phyloP scores from a whole-genome alignment of 2,113 vertebrate species.

The Meriones unguiculatus region DNA sequence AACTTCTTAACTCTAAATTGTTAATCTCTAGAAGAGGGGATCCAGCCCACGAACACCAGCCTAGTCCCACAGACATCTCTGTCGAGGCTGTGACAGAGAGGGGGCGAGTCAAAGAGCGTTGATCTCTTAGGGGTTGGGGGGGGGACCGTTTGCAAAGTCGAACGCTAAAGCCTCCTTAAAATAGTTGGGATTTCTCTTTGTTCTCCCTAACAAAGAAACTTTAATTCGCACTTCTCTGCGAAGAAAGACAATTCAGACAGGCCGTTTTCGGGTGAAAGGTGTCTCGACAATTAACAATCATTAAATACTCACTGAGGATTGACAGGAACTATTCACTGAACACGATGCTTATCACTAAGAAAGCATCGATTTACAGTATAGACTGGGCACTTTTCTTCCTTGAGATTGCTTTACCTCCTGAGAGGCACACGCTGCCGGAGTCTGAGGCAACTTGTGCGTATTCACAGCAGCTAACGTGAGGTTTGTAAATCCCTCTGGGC shows the following conservation, averaged over 20 bases:
- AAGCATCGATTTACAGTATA: neutral
- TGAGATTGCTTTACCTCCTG: neutral
- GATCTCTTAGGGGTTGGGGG: slow-evolving; percentile 16
- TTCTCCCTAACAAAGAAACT: slow-evolving; percentile 84
- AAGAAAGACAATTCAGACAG: slow-evolving; percentile 79
- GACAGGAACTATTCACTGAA: slow-evolving; percentile 66
- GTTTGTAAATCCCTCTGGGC: neutral
- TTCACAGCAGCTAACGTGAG: neutral
- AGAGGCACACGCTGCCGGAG: neutral
- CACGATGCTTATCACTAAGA: neutral
- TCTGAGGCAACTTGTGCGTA: neutral
- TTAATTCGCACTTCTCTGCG: slow-evolving; percentile 79
- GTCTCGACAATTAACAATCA: slow-evolving; percentile 80
- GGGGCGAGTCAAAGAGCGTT: slow-evolving; percentile 69
- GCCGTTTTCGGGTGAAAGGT: slow-evolving; percentile 81
- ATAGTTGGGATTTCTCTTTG: slow-evolving; percentile 82
- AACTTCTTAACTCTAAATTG: slow-evolving; percentile 32
- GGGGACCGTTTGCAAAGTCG: slow-evolving; percentile 65
- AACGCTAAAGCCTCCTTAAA: slow-evolving; percentile 77
- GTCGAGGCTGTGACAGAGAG: slow-evolving; percentile 69
- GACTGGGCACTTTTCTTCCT: neutral
- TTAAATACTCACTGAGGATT: slow-evolving; percentile 70
- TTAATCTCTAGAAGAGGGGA: neutral
- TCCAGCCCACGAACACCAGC: slow-evolving; percentile 40
- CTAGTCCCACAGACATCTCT: slow-evolving; percentile 49